These are phyloP conservation scores for Grantiella picta DNA, from an alignment of 2,113 vertebrate genomes.

Conservation along the genomic window DNA sequence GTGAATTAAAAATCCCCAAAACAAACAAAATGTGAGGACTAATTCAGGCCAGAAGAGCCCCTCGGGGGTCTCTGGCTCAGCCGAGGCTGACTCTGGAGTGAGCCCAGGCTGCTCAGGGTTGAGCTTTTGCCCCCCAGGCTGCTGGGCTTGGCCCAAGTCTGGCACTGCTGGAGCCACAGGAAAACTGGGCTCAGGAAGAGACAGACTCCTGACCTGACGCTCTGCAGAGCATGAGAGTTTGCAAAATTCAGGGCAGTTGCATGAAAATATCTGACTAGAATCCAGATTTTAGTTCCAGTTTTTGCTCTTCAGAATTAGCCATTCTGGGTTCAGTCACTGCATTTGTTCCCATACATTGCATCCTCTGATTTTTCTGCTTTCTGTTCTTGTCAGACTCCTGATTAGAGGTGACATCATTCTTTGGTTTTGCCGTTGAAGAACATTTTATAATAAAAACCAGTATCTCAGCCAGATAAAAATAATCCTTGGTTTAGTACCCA, in stretches of 20 bases:
- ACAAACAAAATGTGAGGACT: neutral
- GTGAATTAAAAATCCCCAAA: rapidly evolving
- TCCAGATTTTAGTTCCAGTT: neutral
- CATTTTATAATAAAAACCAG: constrained; percentile 5
- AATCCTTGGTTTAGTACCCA: neutral
- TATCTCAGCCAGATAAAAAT: constrained; percentile 9
- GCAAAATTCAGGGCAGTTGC: neutral
- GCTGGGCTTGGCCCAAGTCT: neutral
- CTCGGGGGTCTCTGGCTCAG: neutral
- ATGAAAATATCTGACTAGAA: neutral
- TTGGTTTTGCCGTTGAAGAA: neutral
- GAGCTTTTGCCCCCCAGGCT: neutral
- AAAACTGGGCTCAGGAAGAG: neutral
- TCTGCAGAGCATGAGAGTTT: neutral
- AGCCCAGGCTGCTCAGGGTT: neutral
- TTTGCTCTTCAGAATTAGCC: neutral
- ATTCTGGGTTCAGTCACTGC: neutral
- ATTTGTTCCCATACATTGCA: neutral
- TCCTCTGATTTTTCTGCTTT: neutral
- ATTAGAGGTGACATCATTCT: neutral
- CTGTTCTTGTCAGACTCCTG: neutral
- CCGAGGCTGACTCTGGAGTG: neutral
- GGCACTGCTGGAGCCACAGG: neutral
- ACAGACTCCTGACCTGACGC: neutral
- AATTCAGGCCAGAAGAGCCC: neutral